Evolutionary conservation across 1,140 invertebrate species (phyloP), one percentile per base, ranked within the genome.

Genomic region (Rhagoletis zephyria): DNA sequence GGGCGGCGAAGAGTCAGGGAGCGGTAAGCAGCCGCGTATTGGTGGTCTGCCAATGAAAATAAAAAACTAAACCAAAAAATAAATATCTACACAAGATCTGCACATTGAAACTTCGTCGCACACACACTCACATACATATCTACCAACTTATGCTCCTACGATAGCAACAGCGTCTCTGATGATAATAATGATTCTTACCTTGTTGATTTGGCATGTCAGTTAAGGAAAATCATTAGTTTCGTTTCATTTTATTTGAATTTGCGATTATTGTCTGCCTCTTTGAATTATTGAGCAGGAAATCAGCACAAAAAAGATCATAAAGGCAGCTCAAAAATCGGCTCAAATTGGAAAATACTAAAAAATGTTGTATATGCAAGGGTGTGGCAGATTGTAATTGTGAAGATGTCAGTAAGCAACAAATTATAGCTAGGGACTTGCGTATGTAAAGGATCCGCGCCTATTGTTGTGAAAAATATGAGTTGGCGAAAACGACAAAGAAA

Each of bases 241-340:
- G 45, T 48, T 74, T 74, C 67, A 40, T 45, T 74, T 48, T 42
- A 74, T 5, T 81, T 81, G n/a, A n/a, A 10, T 56, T 81, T 81
- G 74, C 74, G 74, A 56, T 81, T 81, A 81, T 81, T 81, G n/a
- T 81, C n/a, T 56, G 48, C 48, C 48, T 19, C 74, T 81, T 81
- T 51, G 74, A 81, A 81, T 59, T 81, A 30, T 56, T 56, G 19
- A n/a, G 48, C 74, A 81, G 74, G 74, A 81, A 81, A 81, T 81
- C 74, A 30, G n/a, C 74, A 81, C 74, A 51, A 81, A 51, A 81
- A n/a, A 56, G 74, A 81, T 81, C 48, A 81, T 12, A 56, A 56
- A 59, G 48, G 19, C n/a, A 81, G 48, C n/a, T 48, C 7, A n/a
- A 81, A 51, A 59, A 81, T 81, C 74, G 74, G n/a, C 45, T 51